These are phyloP conservation scores for Pristionchus mayeri DNA, from an alignment of 2,888 invertebrate species.

Conservation along the genomic window DNA sequence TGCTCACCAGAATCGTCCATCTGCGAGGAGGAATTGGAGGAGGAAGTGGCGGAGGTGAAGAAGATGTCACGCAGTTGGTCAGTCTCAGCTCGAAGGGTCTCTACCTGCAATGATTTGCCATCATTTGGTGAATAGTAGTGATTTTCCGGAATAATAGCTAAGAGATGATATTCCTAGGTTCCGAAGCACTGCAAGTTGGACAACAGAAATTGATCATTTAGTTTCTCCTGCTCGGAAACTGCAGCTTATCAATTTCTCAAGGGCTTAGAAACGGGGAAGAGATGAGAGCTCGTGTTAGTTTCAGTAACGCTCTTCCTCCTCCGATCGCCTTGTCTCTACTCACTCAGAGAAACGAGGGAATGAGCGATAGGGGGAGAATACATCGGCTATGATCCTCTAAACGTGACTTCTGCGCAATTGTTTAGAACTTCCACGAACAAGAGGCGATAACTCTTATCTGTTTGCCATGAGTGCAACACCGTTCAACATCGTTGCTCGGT, in stretches of 20 bases:
- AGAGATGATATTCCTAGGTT: neutral
- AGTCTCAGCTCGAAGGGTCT: slow-evolving; percentile 42
- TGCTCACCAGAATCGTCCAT: slow-evolving; percentile 27
- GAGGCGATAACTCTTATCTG: neutral
- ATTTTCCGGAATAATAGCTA: neutral
- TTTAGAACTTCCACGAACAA: neutral
- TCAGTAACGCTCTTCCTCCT: neutral
- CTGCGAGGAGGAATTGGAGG: neutral
- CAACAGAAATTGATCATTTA: neutral
- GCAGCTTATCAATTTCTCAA: neutral
- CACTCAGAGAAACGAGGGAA: no score
- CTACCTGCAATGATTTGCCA: slow-evolving; percentile 9
- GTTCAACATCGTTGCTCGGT: no score
- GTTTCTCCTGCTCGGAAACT: neutral
- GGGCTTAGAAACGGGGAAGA: neutral
- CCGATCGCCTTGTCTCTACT: neutral
- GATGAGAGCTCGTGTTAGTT: neutral
- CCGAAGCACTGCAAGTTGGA: neutral
- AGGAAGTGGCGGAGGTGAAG: slow-evolving; percentile 20
- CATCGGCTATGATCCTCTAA: neutral
- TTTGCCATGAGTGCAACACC: neutral
- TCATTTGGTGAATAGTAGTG: neutral
- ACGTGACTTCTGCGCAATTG: neutral
- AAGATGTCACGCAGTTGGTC: slow-evolving; percentile 44
- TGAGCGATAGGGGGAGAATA: no score